Conservation (phyloP, 2,113 vertebrate species). For the Callithrix jacchus region DNA sequence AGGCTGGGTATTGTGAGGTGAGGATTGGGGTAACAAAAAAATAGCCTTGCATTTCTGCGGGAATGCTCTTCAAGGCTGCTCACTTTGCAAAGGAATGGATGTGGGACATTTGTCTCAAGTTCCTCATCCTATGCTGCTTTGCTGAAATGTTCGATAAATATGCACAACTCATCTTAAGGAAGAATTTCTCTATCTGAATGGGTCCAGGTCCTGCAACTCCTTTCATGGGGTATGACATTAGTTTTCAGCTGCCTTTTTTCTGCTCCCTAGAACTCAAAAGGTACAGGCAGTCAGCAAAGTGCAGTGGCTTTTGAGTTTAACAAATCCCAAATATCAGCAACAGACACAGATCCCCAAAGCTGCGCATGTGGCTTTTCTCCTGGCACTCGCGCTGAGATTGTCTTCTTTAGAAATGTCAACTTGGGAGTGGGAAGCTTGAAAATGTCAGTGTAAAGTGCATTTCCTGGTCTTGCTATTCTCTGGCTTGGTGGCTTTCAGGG, state of each 20-base stretch:
- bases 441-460: neutral
- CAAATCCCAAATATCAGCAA: neutral
- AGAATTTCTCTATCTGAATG: neutral
- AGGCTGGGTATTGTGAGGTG: neutral
- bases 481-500: neutral
- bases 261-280: neutral
- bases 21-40: neutral
- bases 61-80: neutral
- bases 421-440: neutral
- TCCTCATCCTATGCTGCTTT: neutral
- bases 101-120: neutral
- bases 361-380: neutral
- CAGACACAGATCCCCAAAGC: conserved; percentile 2
- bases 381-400: neutral
- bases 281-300: neutral
- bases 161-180: accelerated
- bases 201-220: neutral
- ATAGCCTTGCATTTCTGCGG: too few species aligned
- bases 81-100: neutral
- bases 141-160: neutral
- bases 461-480: neutral
- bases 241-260: neutral
- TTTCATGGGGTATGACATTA: neutral
- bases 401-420: conserved; percentile 63
- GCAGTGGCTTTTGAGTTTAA: neutral